Conservation (phyloP, 2,113 vertebrate genomes). For the Salvelinus alpinus region DNA sequence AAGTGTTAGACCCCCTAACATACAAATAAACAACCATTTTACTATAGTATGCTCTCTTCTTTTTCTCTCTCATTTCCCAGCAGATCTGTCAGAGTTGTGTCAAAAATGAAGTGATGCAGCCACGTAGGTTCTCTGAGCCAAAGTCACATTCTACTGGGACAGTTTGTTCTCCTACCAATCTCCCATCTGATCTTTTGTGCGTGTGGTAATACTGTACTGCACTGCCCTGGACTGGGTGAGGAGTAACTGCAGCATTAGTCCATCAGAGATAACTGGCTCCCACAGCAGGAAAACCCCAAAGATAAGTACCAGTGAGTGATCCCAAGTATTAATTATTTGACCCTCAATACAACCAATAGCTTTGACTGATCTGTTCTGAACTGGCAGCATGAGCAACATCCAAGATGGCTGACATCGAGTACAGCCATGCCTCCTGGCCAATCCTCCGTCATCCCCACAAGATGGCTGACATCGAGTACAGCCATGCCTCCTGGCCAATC, state of each 20-base stretch:
- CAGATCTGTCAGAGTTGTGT: slow-evolving; percentile 39
- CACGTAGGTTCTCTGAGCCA: slow-evolving; percentile 68
- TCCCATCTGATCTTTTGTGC: not conserved
- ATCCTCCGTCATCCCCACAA: not conserved
- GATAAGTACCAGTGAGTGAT: slow-evolving; percentile 53
- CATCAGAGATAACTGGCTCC: not conserved
- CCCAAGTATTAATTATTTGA: slow-evolving; percentile 33
- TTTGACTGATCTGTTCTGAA: no score
- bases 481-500: slow-evolving; percentile 1
- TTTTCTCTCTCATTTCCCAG: slow-evolving; percentile 43
- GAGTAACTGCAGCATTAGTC: not conserved
- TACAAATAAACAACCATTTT: slow-evolving; percentile 78
- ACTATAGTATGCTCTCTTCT: slow-evolving; percentile 65
- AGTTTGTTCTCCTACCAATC: no score
- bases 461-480: slow-evolving; percentile 7
- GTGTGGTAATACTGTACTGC: not conserved
- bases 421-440: slow-evolving; percentile 8
- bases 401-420: slow-evolving; percentile 24
- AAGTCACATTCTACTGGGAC: slow-evolving; percentile 56
- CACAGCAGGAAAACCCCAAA: slow-evolving; percentile 22
- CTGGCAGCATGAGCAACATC: slow-evolving; percentile 25
- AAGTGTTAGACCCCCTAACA: slow-evolving; percentile 67
- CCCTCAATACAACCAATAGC: slow-evolving; percentile 5
- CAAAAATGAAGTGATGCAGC: slow-evolving; percentile 51
- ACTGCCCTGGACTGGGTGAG: not conserved